Evolutionary conservation across 2,797 vertebrate species (phyloP), one percentile per base, ranked within the genome.

Genomic region (Anas acuta): DNA sequence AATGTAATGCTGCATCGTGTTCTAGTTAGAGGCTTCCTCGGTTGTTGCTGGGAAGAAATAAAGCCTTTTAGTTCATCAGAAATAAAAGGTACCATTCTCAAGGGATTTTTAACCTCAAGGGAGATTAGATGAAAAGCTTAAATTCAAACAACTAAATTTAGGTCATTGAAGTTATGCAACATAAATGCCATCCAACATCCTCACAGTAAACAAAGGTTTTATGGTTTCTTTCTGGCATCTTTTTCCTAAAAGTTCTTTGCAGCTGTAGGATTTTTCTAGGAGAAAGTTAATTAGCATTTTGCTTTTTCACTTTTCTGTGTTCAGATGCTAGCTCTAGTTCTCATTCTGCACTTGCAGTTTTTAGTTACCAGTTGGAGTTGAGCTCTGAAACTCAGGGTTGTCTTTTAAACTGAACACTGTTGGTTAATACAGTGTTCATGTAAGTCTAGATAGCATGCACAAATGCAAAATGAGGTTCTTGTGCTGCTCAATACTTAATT

Each of bases 381-480:
- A 61, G n/a, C 35, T 58, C 13, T 84, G 22, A 76, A 86, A 28
- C 23, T 73, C n/a, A 15, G 43, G 7, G 67, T 90, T 93, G 37
- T 41, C 41, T 76, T 75, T 33, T 61, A 76, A 79, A 28, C 22
- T 76, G 70, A 75, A 49, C 66, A n/a, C 21, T 74, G 7, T 57
- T 95, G 18, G 15, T 75, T 47, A 35, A 72, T 95, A 95, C 60
- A 43, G 39, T 90, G 62, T 88, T 94, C 30, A 5, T 66, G 21
- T 41, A 53, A 87, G 87, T 94, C 51, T 83, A 84, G 33, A n/a
- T 17, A 54, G 53, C 61, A 32, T 13, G 25, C 5, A 20, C 20
- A 73, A 76, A 62, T 70, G 82, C 23, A 92, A 95, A 93, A 78
- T 74, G 20, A 87, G 86, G 13, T 89, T 95, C 37, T 54, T 25